Evolutionary conservation across 2,797 vertebrate genomes (phyloP).

Genomic region (Epinephelus malabaricus): DNA sequence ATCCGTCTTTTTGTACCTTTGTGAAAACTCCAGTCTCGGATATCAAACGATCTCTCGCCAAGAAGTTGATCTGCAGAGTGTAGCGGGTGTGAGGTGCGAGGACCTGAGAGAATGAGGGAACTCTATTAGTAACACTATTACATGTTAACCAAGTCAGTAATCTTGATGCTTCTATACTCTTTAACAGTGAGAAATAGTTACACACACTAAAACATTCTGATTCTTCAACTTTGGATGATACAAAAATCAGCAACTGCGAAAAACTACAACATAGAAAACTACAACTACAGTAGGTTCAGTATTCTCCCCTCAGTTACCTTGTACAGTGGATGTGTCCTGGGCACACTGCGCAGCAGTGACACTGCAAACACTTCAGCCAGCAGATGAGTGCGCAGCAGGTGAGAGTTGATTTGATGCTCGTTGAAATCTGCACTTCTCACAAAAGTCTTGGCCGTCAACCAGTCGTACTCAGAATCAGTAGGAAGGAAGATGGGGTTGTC

Average conservation of each 20-base stretch:
- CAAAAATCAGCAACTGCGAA: no score
- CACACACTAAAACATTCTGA: no score
- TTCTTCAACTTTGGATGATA: no score
- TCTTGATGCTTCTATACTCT: not conserved
- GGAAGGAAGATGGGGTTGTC: constrained; percentile 78
- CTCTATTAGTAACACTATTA: not conserved
- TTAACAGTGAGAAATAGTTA: not conserved
- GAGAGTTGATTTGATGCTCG: no score
- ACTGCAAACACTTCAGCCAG: no score
- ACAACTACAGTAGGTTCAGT: not conserved
- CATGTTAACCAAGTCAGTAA: no score
- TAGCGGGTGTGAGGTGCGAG: constrained; percentile 76
- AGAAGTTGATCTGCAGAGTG: constrained; percentile 77
- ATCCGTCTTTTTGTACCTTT: constrained; percentile 29
- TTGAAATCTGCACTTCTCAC: constrained; percentile 64
- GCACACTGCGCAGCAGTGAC: no score
- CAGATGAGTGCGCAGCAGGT: no score
- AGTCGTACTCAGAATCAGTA: constrained; percentile 71
- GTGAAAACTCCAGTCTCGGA: constrained; percentile 59
- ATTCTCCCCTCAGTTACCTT: not conserved
- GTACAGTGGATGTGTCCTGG: no score
- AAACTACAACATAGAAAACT: not conserved
- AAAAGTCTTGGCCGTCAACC: constrained; percentile 76
- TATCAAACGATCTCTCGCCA: constrained; percentile 63
- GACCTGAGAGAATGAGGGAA: constrained; percentile 57